Evolutionary conservation across 2,113 vertebrate genomes (phyloP).

Genomic region (Elachura formosa): DNA sequence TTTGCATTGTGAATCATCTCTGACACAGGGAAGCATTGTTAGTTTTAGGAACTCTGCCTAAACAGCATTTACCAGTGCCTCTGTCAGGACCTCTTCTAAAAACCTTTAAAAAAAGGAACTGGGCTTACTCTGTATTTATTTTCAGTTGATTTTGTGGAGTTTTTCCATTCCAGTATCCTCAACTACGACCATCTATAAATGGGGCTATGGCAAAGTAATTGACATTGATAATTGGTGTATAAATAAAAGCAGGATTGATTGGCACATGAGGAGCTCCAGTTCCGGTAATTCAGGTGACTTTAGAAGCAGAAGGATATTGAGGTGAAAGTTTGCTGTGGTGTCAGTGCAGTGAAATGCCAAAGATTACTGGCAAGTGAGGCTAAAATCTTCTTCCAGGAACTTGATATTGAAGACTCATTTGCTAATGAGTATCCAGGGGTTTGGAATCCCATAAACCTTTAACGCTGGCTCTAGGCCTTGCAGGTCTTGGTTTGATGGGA

Average conservation of each 20-base stretch:
- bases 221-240: fast-evolving
- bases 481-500: background rate
- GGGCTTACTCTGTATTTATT: background rate
- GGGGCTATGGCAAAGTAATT: background rate
- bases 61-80: background rate
- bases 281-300: background rate
- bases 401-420: background rate
- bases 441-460: background rate
- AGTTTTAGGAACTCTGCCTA: background rate
- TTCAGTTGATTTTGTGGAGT: background rate
- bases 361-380: background rate
- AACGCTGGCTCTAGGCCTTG: background rate
- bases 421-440: background rate
- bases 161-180: background rate
- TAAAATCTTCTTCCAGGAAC: background rate
- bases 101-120: background rate
- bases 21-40: background rate
- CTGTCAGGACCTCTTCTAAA: background rate
- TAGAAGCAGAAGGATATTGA: background rate
- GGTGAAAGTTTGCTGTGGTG: background rate
- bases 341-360: background rate
- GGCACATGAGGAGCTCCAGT: fast-evolving
- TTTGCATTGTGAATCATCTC: background rate
- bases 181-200: background rate
- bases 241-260: background rate